A percentile compares a stretch with the other conserved stretches of the same genome.
phyloP scores from a whole-genome alignment of 2,888 invertebrate genomes.

The Chymomyza procnemis region DNA sequence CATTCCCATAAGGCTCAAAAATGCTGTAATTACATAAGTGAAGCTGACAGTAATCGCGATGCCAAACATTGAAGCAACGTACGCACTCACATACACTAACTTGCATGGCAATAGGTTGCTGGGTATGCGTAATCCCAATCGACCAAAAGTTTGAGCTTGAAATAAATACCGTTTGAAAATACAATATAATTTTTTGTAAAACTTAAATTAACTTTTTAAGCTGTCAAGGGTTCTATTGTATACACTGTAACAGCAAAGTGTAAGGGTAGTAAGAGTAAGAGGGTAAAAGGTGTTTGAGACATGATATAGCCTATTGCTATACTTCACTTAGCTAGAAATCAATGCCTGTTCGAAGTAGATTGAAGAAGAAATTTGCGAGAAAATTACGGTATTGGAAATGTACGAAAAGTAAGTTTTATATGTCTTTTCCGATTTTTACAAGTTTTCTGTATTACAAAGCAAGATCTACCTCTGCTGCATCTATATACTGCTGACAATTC shows the following conservation, averaged over 20 bases:
- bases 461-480: no score
- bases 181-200: not conserved
- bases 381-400: no score
- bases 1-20: not conserved
- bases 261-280: conserved; percentile 16
- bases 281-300: not conserved
- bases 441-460: no score
- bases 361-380: no score
- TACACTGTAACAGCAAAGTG: no score
- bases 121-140: not conserved
- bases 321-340: no score
- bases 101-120: not conserved
- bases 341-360: no score
- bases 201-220: not conserved
- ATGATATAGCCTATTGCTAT: no score
- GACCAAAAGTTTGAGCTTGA: not conserved
- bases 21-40: conserved; percentile 19
- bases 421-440: no score
- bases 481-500: no score
- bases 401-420: no score
- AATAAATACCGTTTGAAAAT: not conserved
- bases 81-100: not conserved
- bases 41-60: conserved; percentile 12
- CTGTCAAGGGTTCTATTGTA: no score
- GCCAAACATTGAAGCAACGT: not conserved